A percentile compares a stretch with the other conserved stretches of the same genome.
Conservation (phyloP, 2,113 vertebrate genomes). For the Ornithorhynchus anatinus region DNA sequence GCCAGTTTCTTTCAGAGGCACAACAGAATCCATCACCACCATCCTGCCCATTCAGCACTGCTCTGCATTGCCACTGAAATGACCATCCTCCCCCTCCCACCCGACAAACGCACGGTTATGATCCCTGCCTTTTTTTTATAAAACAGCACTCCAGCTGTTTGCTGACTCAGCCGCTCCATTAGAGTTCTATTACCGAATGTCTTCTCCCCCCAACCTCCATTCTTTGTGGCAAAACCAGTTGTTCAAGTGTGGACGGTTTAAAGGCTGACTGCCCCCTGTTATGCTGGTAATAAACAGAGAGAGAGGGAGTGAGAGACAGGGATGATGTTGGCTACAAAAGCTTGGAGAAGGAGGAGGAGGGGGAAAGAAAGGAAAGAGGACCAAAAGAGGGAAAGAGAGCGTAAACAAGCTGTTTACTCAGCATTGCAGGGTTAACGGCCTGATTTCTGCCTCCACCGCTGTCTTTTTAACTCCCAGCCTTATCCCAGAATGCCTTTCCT, state of each 20-base stretch:
- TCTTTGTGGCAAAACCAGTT: accelerated
- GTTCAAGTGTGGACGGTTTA: background rate
- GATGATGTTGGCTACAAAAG: too few relatives aligned
- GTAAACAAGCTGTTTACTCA: too few relatives aligned
- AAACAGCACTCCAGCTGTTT: background rate
- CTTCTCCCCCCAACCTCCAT: background rate
- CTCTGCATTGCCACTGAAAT: background rate
- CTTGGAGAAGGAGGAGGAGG: too few relatives aligned
- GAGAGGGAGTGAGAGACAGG: too few relatives aligned
- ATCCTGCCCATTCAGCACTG: background rate
- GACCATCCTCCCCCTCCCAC: background rate
- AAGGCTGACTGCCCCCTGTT: background rate
- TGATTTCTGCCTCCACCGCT: too few relatives aligned
- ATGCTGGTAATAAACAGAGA: too few relatives aligned
- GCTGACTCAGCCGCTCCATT: background rate
- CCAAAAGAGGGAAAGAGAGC: too few relatives aligned
- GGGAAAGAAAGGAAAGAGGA: too few relatives aligned
- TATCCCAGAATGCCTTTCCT: too few relatives aligned
- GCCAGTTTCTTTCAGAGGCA: background rate
- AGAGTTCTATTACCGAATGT: background rate
- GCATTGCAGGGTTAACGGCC: too few relatives aligned
- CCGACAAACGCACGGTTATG: background rate
- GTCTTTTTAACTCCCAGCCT: too few relatives aligned
- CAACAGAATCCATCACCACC: background rate
- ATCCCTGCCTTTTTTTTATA: background rate